Percentiles rank a stretch among this genome's conserved stretches.
Conservation (phyloP, 2,888 invertebrate species). For the Pterostichus madidus region DNA sequence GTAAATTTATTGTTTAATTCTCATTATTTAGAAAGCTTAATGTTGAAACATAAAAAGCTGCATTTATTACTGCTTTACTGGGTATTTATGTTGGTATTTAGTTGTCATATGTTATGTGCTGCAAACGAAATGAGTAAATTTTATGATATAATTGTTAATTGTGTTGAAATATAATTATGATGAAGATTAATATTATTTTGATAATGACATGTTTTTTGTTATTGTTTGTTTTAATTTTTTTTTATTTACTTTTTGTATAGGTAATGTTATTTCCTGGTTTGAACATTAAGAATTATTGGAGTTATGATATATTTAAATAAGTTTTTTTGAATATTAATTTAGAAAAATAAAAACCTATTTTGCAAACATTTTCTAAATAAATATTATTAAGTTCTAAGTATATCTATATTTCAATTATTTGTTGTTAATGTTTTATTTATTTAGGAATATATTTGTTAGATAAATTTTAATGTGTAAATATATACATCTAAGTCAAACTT, state of each 20-base stretch:
- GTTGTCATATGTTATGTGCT: constrained; percentile 27
- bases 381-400: no score
- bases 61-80: constrained; percentile 33
- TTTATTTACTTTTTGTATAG: not conserved
- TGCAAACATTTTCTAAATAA: not conserved
- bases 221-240: constrained; percentile 20
- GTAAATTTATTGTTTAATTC: constrained; percentile 42
- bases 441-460: no score
- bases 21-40: constrained; percentile 46
- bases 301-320: no score
- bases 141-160: constrained; percentile 41
- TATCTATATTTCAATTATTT: no score
- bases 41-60: constrained; percentile 28
- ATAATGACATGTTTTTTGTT: constrained; percentile 25
- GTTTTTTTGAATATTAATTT: constrained; percentile 1
- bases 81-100: constrained; percentile 35
- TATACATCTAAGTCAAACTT: no score
- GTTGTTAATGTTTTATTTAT: no score
- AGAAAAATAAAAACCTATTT: not conserved
- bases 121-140: constrained; percentile 24
- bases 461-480: no score
- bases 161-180: constrained; percentile 36
- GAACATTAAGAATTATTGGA: not conserved
- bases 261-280: not conserved
- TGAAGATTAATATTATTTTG: constrained; percentile 35